Evolutionary conservation across 2,797 vertebrate species (phyloP), one percentile per base, ranked within the genome.

Genomic region (Lycodopsis pacificus): DNA sequence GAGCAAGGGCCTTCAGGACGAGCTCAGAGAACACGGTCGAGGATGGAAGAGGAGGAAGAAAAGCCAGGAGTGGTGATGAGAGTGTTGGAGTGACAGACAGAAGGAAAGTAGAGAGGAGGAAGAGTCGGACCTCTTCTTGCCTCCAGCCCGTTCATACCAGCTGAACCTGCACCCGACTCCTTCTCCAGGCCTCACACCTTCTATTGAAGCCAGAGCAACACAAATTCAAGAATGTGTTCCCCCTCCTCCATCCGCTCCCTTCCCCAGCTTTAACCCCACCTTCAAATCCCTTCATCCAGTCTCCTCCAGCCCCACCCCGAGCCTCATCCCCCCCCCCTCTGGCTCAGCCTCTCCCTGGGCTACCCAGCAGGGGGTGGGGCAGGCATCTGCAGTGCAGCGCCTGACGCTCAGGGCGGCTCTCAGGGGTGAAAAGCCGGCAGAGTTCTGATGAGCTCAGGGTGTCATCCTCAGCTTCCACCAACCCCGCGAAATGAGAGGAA

Each of bases 371-470:
- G 76, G 73, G 53, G 74, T 65, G 53, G 30, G 71, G 71, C 66
- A 79, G 82, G 81, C 86, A 87, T 89, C 79, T 64, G 94, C 85
- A 72, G 86, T 90, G 95, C 93, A 89, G 93, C 87, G 93, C 93
- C 90, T 91, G 94, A 91, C 76, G 94, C 95, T 95, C 93, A 87
- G 92, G 96, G 96, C 94, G 91, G 92, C 95, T 95, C 94, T 96
- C 79, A 2, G 91, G 95, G 96, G 95, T 94, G 96, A 96, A 95
- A 96, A 97, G 96, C 96, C 94, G 91, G 94, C 94, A 81, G 96
- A 96, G 96, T 96, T 96, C 95, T 95, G 96, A 96, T 93, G 95
- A 96, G 95, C 95, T 94, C 95, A 90, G 94, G 85, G 96, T 96
- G 97, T 96, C 95, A 96, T 95, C 94, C 92, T 88, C 94, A 93